Evolutionary conservation across 2,797 vertebrate genomes (phyloP).

Genomic region (Eurystomus glaucurus): DNA sequence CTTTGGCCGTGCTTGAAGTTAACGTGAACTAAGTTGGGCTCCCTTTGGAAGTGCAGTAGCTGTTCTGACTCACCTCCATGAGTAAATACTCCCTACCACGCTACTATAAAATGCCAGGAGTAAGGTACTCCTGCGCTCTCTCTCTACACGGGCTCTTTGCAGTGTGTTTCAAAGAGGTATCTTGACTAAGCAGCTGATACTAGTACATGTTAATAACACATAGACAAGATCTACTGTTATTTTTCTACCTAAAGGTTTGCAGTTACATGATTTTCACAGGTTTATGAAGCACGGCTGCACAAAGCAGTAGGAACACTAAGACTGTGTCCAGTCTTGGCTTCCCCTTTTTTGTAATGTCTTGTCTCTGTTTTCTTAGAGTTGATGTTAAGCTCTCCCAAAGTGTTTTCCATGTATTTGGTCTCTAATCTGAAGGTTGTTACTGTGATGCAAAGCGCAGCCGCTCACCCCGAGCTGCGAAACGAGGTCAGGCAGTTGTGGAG

Average conservation of each 20-base stretch:
- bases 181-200: slow-evolving; percentile 32
- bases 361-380: background rate
- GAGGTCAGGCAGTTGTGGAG: slow-evolving; percentile 5
- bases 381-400: background rate
- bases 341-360: slow-evolving; percentile 5
- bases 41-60: slow-evolving; percentile 44
- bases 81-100: background rate
- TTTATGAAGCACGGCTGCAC: background rate
- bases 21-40: background rate
- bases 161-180: slow-evolving; percentile 31
- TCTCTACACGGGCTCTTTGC: background rate
- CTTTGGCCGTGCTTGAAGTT: slow-evolving; percentile 8
- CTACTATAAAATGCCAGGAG: background rate
- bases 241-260: slow-evolving; percentile 68
- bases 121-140: slow-evolving; percentile 20
- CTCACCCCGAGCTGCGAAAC: background rate
- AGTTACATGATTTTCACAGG: slow-evolving; percentile 52
- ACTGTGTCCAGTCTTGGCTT: slow-evolving; percentile 14
- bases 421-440: background rate
- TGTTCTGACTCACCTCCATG: slow-evolving; percentile 41
- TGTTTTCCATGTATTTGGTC: background rate
- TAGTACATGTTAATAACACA: slow-evolving; percentile 1
- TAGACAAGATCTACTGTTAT: slow-evolving; percentile 55
- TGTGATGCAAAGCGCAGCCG: background rate
- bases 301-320: slow-evolving; percentile 40